Conservation (phyloP, 2,888 invertebrate species). For the Leptodirus hochenwartii region DNA sequence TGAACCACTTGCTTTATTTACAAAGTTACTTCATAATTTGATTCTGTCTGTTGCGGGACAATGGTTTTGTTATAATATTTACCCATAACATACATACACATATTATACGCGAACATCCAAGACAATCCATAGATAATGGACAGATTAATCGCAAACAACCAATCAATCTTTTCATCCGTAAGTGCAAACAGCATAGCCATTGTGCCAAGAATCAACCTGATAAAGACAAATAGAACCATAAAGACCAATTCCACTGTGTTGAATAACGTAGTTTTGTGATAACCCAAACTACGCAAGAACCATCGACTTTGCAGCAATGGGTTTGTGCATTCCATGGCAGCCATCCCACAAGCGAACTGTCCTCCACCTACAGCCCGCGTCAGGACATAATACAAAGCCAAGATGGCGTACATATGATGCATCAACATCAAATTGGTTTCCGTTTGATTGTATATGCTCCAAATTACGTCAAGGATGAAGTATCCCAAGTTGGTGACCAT, state of each 20-base stretch:
- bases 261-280: constrained; percentile 28
- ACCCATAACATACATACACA: constrained; percentile 17
- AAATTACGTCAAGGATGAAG: constrained; percentile 39
- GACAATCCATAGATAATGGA: constrained; percentile 25
- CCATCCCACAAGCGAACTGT: constrained; percentile 34
- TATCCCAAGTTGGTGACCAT: constrained; percentile 41
- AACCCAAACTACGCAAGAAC: constrained; percentile 36
- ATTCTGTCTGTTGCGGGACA: too few relatives aligned
- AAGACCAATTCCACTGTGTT: constrained; percentile 32
- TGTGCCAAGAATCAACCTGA: constrained; percentile 35
- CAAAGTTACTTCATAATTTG: too few relatives aligned
- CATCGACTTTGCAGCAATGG: constrained; percentile 42
- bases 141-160: too few relatives aligned
- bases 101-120: constrained; percentile 22
- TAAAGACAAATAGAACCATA: constrained; percentile 28
- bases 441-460: constrained; percentile 35
- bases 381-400: constrained; percentile 33
- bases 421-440: constrained; percentile 33
- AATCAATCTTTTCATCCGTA: too few relatives aligned
- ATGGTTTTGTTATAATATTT: too few relatives aligned
- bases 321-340: constrained; percentile 40
- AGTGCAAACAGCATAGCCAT: too few relatives aligned
- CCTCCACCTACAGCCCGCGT: constrained; percentile 30
- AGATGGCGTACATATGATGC: constrained; percentile 34
- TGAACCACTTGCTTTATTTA: too few relatives aligned